Base-by-base conservation (phyloP, 2,113 vertebrate species). In the Gambusia affinis region DNA sequence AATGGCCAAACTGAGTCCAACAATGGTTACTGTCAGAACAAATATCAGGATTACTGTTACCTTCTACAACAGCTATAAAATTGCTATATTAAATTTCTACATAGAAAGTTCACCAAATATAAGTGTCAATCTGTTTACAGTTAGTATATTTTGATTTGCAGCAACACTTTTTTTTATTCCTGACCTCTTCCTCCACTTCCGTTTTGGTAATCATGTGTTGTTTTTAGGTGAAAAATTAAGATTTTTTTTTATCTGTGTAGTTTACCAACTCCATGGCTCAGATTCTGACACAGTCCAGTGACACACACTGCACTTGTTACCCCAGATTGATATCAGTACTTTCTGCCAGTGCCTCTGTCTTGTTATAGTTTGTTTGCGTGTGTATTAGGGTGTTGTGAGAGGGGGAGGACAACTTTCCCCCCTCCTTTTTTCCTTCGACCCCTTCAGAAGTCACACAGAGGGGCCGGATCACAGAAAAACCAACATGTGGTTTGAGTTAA, bases 401-500 rank as follows among this genome's bases (percentile, higher is more conserved):
- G 35, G 24, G 24, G 10, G 35, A 27, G 15, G 39, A 42, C 3
- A 31, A 68, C 79, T n/a, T 28, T 2, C 1, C 4, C 47, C 3
- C 14, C 17, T 51, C 28, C 33, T 1, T 30, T 54, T 29, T 42
- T 12, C 12, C 35, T 1, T 6, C n/a, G 31, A 30, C 72, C 64
- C 24, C 51, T 28, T 74, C 60, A 76, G 75, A 72, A 79, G 78
- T 79, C 81, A 78, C 74, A 69, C 82, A 87, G 71, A 85, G 80
- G 70, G 70, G 76, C 86, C 80, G 62, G 81, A 91, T 87, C 89
- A 84, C 69, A 88, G 77, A 44, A 65, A 86, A 77, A 69, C 67
- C 76, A 80, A 90, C 92, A 94, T 94, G 90, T 94, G 94, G 84
- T 93, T 93, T 90, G 83, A 89, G 78, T 94, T 94, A 91, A 62